Conservation (phyloP, 2,113 vertebrate genomes). For the Chrysemys picta region DNA sequence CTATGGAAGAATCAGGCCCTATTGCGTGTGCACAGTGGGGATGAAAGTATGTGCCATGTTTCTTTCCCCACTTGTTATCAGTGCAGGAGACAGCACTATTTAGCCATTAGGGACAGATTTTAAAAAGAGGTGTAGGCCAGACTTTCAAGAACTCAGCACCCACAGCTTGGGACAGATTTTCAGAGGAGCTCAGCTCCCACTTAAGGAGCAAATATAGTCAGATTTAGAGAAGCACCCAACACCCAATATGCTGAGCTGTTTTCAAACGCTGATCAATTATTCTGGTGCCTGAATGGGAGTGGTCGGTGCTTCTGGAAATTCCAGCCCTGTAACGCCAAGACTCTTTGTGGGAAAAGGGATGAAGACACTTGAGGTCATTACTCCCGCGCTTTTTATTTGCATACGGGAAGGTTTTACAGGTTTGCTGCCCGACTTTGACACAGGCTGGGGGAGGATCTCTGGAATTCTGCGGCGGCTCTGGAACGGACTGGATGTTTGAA, state of each 20-base stretch:
- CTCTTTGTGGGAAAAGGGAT: neutral
- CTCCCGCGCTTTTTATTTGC: neutral
- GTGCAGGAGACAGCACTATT: neutral
- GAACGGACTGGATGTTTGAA: neutral
- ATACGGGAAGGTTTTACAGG: neutral
- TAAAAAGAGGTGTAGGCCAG: neutral
- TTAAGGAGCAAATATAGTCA: neutral
- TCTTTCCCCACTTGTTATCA: neutral
- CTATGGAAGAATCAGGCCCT: neutral
- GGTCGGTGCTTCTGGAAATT: neutral
- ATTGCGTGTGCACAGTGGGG: neutral
- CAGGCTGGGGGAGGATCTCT: neutral
- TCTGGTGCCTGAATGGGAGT: neutral
- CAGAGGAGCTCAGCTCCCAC: neutral
- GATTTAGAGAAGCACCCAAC: neutral
- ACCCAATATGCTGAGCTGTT: neutral
- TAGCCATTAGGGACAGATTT: neutral
- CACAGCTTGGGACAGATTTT: neutral
- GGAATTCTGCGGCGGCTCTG: neutral
- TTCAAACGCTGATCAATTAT: neutral
- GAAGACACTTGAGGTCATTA: neutral
- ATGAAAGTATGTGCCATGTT: accelerated
- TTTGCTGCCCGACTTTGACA: neutral
- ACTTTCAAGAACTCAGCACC: neutral
- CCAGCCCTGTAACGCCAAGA: neutral